Base-by-base conservation (phyloP, 2,113 vertebrate species). In the Ochotona princeps region DNA sequence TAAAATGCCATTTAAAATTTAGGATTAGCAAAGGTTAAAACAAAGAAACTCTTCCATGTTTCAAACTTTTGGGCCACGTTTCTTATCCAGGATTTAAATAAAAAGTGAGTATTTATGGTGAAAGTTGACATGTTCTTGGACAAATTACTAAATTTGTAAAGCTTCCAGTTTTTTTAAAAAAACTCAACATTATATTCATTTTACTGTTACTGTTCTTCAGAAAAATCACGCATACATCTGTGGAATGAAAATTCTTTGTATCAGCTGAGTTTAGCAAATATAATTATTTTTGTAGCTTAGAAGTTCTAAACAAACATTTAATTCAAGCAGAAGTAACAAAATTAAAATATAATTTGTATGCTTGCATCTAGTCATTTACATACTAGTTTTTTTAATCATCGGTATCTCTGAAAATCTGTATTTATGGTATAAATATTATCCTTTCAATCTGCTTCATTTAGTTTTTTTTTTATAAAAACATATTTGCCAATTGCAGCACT, bases 71-170 rank as follows among this genome's bases (percentile, higher is more conserved):
- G 72, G 57, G 51, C 69, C 85, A 63, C 80, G 38, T 61, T 83
- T 32, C 12, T 73, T 28, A 79, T 78, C 30, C 30, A n/a, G 73
- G 38, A 20, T 23, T 83, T 87, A 90, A 82, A 92, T 49, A 92
- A 75, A 80, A 63, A 69, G 13, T 5, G 4, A 76, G 26, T 51
- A 83, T 85, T 92, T 81, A 63, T 15, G 76, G 30, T 69, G 8
- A 70, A 83, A 92, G 81, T 49, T 87, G 63, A 61, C 28, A 79
- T 70, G 38, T 35, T 67, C 8, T 86, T 8, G 76, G 57, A 91
- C 38, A 93, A 65, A 49, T 21, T 69, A 69, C 28, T 47, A 7
- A 78, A 7, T 90, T 87, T 79, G 8, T 83, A 87, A 87, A 13
- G 63, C 69, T 7, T 92, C 11, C n/a, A 38, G 13, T 60, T 87